Evolutionary conservation across 2,888 invertebrate species (phyloP).

Genomic region (Noctua pronuba): DNA sequence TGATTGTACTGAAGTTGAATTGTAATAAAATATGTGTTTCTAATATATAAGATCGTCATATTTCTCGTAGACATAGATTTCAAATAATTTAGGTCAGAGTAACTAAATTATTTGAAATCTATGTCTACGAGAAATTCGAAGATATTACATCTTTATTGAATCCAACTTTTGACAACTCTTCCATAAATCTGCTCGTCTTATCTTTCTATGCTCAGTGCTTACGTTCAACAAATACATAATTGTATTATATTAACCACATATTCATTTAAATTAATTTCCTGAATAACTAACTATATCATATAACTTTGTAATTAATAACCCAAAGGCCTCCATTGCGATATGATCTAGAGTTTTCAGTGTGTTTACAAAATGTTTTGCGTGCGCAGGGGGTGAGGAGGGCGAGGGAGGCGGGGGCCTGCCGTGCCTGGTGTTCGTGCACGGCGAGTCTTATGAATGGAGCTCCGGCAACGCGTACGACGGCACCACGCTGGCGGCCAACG

Average conservation of each 20-base stretch:
- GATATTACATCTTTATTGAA: neutral
- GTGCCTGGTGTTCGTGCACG: constrained; percentile 97
- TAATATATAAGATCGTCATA: neutral
- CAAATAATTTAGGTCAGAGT: neutral
- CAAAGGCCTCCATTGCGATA: neutral
- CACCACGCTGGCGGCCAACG: constrained; percentile 97
- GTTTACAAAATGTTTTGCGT: constrained; percentile 36
- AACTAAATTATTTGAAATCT: no score
- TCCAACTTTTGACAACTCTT: neutral
- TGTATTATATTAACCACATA: neutral
- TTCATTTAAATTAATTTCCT: constrained; percentile 9
- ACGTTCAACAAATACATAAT: neutral
- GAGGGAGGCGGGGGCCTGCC: constrained; percentile 92
- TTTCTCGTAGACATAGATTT: neutral
- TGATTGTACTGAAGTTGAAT: neutral
- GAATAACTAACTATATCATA: constrained; percentile 2
- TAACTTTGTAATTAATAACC: constrained; percentile 19
- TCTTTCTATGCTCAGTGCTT: neutral
- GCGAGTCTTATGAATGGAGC: constrained; percentile 99
- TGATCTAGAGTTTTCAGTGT: constrained; percentile 40
- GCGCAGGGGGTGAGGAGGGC: constrained; percentile 78
- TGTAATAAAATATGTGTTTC: neutral
- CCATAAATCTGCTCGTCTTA: neutral
- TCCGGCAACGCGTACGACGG: constrained; percentile 99
- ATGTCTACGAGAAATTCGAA: no score